These are phyloP conservation scores for Xiphorhynchus elegans DNA, from an alignment of 2,113 vertebrate genomes.

Conservation along the genomic window DNA sequence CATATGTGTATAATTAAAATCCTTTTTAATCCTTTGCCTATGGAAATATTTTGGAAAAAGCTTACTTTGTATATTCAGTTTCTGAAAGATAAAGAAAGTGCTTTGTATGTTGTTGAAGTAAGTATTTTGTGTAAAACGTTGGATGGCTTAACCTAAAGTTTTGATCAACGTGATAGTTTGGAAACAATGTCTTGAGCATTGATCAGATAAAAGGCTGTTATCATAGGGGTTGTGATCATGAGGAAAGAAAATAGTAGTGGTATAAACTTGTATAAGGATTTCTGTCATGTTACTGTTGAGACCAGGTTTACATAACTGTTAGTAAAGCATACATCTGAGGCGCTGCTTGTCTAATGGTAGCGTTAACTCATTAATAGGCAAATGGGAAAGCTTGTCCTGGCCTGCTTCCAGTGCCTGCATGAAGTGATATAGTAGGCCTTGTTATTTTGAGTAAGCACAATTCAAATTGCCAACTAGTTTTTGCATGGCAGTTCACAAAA, in stretches of 20 bases:
- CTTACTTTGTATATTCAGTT: constrained; percentile 86
- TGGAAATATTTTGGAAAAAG: constrained; percentile 86
- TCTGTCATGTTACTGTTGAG: constrained; percentile 50
- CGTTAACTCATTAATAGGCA: constrained; percentile 43
- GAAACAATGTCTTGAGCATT: constrained; percentile 47
- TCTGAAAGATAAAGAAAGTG: constrained; percentile 84
- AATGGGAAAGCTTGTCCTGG: constrained; percentile 27
- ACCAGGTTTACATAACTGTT: constrained; percentile 10
- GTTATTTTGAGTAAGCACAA: neutral
- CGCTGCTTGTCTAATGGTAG: neutral
- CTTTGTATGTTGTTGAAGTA: constrained; percentile 84
- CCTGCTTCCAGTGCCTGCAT: neutral
- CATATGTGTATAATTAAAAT: constrained; percentile 99
- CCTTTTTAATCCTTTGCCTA: constrained; percentile 98
- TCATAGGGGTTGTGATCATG: constrained; percentile 49
- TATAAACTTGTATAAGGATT: constrained; percentile 37
- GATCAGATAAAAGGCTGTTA: constrained; percentile 54
- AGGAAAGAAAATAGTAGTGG: constrained; percentile 40
- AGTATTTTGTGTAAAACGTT: constrained; percentile 80
- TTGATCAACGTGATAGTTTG: constrained; percentile 45
- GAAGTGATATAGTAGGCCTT: neutral
- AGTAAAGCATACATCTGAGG: constrained; percentile 16
- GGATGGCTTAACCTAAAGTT: constrained; percentile 66
- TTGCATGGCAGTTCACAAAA: neutral
- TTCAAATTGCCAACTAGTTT: constrained; percentile 6